A percentile compares a stretch with the other conserved stretches of the same genome.
Conservation (phyloP, 2,888 invertebrate species). For the Euproctis similis region DNA sequence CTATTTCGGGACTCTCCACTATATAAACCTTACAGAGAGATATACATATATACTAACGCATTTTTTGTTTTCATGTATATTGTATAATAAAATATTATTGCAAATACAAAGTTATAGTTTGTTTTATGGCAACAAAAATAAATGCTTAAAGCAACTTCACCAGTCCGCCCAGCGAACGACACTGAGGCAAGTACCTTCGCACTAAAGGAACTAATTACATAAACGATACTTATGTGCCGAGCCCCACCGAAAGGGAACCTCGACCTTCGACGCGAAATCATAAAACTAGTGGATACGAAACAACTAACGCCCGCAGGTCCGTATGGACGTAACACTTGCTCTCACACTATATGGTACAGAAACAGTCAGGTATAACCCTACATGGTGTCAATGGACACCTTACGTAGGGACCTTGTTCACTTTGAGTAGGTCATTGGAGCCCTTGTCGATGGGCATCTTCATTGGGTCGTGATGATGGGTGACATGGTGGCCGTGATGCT, state of each 20-base stretch:
- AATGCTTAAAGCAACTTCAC: slow-evolving; percentile 77
- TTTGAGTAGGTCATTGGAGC: slow-evolving; percentile 84
- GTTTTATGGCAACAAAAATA: slow-evolving; percentile 78
- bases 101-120: slow-evolving; percentile 73
- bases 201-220: slow-evolving; percentile 69
- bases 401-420: slow-evolving; percentile 87
- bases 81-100: slow-evolving; percentile 76
- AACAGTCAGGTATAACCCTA: slow-evolving; percentile 70
- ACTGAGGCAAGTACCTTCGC: slow-evolving; percentile 66
- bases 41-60: slow-evolving; percentile 58
- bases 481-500: slow-evolving; percentile 82
- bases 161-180: slow-evolving; percentile 66
- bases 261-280: slow-evolving; percentile 54
- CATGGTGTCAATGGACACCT: slow-evolving; percentile 54
- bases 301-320: slow-evolving; percentile 64
- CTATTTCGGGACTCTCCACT: slow-evolving; percentile 60
- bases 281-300: slow-evolving; percentile 73
- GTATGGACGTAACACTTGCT: slow-evolving; percentile 67
- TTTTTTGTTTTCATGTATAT: slow-evolving; percentile 71
- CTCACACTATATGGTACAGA: slow-evolving; percentile 75
- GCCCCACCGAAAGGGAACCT: slow-evolving; percentile 56
- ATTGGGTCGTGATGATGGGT: slow-evolving; percentile 84
- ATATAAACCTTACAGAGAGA: slow-evolving; percentile 67
- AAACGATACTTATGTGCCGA: slow-evolving; percentile 47
- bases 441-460: slow-evolving; percentile 84